Percentiles rank a stretch among this genome's conserved stretches.
Evolutionary conservation across 2,888 invertebrate species (phyloP).

Genomic region (Cybosia mesomella): DNA sequence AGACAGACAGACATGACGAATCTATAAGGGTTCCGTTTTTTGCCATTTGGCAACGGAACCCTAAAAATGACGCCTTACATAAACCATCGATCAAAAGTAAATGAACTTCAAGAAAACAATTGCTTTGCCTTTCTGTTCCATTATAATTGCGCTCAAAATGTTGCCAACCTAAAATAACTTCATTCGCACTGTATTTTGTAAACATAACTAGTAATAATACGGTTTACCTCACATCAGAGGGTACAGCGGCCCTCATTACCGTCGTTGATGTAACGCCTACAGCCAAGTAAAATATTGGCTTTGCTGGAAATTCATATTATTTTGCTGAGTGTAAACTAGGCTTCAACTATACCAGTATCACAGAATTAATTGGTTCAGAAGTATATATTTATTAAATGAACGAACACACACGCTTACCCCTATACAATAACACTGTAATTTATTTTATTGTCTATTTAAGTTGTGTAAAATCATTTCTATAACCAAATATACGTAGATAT

Average conservation of each 20-base stretch:
- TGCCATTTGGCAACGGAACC: no score
- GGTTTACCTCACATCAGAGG: background rate
- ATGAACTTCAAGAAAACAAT: background rate
- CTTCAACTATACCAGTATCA: background rate
- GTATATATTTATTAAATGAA: no score
- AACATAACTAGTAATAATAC: slow-evolving; percentile 1
- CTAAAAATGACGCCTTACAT: background rate
- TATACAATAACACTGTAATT: no score
- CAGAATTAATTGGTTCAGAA: background rate
- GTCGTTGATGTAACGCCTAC: slow-evolving; percentile 25
- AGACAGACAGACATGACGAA: no score
- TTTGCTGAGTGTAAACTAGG: background rate
- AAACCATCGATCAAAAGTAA: slow-evolving; percentile 3
- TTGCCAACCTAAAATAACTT: slow-evolving; percentile 14
- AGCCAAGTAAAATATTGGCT: slow-evolving; percentile 24
- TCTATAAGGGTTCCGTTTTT: no score
- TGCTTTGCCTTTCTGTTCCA: slow-evolving; percentile 15
- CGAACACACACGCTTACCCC: background rate
- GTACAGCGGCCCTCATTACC: slow-evolving; percentile 25
- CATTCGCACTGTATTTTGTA: background rate
- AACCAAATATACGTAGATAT: no score
- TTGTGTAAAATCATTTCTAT: no score
- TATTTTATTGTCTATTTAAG: no score
- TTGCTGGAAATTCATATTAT: background rate
- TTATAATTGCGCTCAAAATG: background rate